Percentiles rank a stretch among this genome's conserved stretches.
Conservation (phyloP, 2,113 vertebrate genomes). For the Oryctolagus cuniculus region mOryCun1.1 NC_091439.1:65404501-65405000, state of each 20-base stretch:
- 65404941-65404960: not conserved
- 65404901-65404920: not conserved
- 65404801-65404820: not conserved
- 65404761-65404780: not conserved
- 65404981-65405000: not conserved
- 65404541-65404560: no score
- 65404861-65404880: not conserved
- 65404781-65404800: not conserved
- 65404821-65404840: no score
- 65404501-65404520: no score
- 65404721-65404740: not conserved
- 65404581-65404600: no score
- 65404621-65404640: no score
- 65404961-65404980: not conserved
- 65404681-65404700: not conserved
- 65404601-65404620: no score
- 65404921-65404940: not conserved
- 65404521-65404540: no score
- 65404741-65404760: not conserved
- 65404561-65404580: no score
- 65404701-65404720: not conserved
- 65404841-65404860: not conserved
- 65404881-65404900: not conserved
- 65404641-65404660: not conserved
- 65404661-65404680: not conserved